phyloP scores from a whole-genome alignment of 2,888 invertebrate species.

The Drosophila affinis region DNA sequence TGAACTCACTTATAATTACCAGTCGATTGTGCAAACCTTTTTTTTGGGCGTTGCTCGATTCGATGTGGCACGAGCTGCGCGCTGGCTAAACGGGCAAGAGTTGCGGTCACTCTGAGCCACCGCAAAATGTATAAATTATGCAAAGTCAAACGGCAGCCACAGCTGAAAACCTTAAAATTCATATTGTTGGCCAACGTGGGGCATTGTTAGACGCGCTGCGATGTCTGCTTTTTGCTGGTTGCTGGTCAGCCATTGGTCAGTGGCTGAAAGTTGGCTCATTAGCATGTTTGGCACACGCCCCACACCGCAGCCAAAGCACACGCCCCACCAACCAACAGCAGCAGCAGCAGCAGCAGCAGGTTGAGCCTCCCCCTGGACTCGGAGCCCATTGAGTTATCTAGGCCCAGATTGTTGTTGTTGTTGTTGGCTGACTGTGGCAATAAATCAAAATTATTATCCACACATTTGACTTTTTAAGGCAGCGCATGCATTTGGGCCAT shows the following conservation, averaged over 20 bases:
- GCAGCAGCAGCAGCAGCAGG: constrained; percentile 23
- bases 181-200: constrained; percentile 57
- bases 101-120: constrained; percentile 59
- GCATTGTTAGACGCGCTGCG: constrained; percentile 46
- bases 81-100: constrained; percentile 54
- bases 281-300: constrained; percentile 79
- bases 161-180: constrained; percentile 46
- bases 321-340: constrained; percentile 39
- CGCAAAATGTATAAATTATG: constrained; percentile 67
- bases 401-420: constrained; percentile 65
- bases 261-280: constrained; percentile 70
- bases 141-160: constrained; percentile 51
- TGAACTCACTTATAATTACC: constrained; percentile 37
- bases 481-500: constrained; percentile 62
- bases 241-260: constrained; percentile 69
- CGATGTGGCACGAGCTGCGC: constrained; percentile 61
- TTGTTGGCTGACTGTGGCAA: constrained; percentile 58
- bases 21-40: constrained; percentile 39
- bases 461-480: constrained; percentile 78
- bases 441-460: constrained; percentile 80
- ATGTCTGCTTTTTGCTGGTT: constrained; percentile 15
- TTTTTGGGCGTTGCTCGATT: constrained; percentile 53
- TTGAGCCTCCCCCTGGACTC: constrained; percentile 34
- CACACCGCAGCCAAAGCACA: constrained; percentile 58
- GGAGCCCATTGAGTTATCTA: constrained; percentile 64